phyloP scores from a whole-genome alignment of 2,113 vertebrate species.

The Cyprinus carpio region DNA sequence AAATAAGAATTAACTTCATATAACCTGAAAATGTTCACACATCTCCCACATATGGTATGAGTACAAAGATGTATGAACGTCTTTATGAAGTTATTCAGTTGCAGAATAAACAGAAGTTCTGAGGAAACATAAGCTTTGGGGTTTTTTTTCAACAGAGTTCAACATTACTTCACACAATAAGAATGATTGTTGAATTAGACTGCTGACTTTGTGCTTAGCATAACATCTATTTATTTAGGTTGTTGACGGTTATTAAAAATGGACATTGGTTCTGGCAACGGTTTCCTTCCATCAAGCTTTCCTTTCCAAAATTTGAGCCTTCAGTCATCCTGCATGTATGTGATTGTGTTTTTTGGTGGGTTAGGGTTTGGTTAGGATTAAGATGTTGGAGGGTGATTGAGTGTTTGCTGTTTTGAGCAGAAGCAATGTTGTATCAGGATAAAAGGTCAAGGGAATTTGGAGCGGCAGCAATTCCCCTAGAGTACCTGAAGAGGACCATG shows the following conservation, averaged over 20 bases:
- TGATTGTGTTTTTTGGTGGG: constrained; percentile 7
- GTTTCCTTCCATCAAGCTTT: neutral
- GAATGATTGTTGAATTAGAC: neutral
- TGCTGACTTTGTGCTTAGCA: too few relatives aligned
- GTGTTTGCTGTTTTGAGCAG: neutral
- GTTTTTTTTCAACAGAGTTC: too few relatives aligned
- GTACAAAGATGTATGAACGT: neutral
- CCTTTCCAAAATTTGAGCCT: neutral
- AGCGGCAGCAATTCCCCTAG: constrained; percentile 15
- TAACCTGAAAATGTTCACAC: neutral
- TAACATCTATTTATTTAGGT: too few relatives aligned
- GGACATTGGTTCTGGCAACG: neutral
- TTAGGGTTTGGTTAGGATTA: neutral
- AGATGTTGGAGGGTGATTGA: neutral
- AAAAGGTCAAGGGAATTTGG: neutral
- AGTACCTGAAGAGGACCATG: constrained; percentile 7
- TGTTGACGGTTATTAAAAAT: neutral
- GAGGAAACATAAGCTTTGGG: neutral
- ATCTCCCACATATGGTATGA: neutral
- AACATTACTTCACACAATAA: neutral
- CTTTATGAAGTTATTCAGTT: neutral
- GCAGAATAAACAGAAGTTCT: neutral
- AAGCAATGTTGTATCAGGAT: neutral
- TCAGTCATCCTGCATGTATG: neutral
- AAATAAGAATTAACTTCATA: neutral